Evolutionary conservation across 1,140 invertebrate species (phyloP).

Genomic region (Zophobas atratus): DNA sequence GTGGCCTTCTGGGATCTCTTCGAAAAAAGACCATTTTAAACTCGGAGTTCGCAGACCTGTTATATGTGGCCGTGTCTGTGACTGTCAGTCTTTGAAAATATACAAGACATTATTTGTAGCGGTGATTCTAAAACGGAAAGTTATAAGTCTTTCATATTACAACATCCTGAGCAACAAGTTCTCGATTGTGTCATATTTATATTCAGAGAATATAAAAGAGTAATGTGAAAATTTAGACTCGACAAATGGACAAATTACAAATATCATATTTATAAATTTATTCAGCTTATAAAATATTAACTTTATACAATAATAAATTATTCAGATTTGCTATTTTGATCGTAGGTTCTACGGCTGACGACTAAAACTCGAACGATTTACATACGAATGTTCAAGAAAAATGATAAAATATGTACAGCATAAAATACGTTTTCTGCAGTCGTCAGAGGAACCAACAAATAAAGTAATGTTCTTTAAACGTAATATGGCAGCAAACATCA

Average conservation of each 20-base stretch:
- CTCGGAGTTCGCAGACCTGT: too few species aligned
- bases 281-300: slow-evolving; percentile 34
- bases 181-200: background rate
- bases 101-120: too few species aligned
- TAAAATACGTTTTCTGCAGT: background rate
- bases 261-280: slow-evolving; percentile 13
- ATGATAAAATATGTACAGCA: background rate
- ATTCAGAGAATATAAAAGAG: background rate
- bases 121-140: slow-evolving; percentile 7
- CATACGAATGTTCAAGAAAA: slow-evolving; percentile 1
- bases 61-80: too few species aligned
- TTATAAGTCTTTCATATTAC: background rate
- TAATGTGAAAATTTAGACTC: slow-evolving; percentile 6
- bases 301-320: slow-evolving; percentile 38
- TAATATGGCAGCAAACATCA: slow-evolving; percentile 26
- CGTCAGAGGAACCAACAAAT: background rate
- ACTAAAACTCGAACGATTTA: slow-evolving; percentile 3
- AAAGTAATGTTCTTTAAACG: background rate
- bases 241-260: slow-evolving; percentile 34
- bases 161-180: slow-evolving; percentile 14
- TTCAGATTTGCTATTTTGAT: slow-evolving; percentile 10
- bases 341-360: background rate
- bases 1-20: too few species aligned
- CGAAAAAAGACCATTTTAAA: too few species aligned
- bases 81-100: background rate